Evolutionary conservation across 2,113 vertebrate species (phyloP).

Genomic region (Neoarius graeffei): DNA sequence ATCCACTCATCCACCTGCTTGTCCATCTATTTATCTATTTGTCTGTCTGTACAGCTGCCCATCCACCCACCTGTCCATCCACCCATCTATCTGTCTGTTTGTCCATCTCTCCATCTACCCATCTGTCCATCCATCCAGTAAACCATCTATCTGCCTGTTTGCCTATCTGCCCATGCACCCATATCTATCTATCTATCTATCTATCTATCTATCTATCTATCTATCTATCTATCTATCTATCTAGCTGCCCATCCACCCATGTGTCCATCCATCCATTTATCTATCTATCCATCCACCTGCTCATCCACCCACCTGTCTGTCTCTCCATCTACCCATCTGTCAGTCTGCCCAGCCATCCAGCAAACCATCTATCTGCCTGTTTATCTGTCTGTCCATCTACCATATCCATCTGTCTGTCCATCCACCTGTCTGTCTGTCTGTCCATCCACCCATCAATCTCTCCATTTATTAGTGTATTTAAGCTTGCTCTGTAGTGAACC

Average conservation of each 20-base stretch:
- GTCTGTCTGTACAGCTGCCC: not conserved
- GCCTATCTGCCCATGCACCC: not conserved
- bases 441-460: not conserved
- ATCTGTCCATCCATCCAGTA: no score
- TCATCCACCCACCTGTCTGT: no score
- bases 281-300: no score
- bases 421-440: no score
- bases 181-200: not conserved
- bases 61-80: not conserved
- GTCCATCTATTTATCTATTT: not conserved
- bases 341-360: no score
- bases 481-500: not conserved
- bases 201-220: no score
- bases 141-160: not conserved
- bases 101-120: not conserved
- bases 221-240: not conserved
- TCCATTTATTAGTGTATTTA: not conserved
- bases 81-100: not conserved
- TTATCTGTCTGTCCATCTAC: not conserved
- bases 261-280: no score
- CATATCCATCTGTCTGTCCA: no score
- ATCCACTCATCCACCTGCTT: not conserved
- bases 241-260: no score
- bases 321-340: no score
- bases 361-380: not conserved